phyloP scores from a whole-genome alignment of 2,113 vertebrate genomes.

The Pseudorectes ferrugineus region DNA sequence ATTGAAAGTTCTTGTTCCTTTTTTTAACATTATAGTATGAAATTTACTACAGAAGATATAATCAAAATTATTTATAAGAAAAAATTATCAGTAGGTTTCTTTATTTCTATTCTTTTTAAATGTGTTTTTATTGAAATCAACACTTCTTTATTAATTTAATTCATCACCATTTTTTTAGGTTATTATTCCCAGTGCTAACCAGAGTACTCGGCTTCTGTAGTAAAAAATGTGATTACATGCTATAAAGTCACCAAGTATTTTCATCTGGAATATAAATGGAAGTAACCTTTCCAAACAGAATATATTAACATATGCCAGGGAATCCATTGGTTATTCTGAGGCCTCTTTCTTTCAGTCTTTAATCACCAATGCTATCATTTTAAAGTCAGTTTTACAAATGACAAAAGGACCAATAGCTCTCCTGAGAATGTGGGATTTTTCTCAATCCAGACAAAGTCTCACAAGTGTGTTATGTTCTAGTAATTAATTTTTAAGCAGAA shows the following conservation, averaged over 20 bases:
- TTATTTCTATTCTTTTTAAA: neutral
- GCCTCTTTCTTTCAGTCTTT: conserved; percentile 6
- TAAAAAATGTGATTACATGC: neutral
- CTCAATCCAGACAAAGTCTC: neutral
- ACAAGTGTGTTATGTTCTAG: neutral
- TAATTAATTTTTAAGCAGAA: neutral
- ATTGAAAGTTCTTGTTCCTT: neutral
- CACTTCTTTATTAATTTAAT: neutral
- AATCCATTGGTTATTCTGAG: conserved; percentile 2
- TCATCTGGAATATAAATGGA: conserved; percentile 42
- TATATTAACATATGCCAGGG: conserved; percentile 26
- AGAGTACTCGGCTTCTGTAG: neutral
- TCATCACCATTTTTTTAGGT: neutral
- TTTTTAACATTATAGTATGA: neutral
- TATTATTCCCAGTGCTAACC: neutral
- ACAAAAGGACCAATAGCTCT: neutral
- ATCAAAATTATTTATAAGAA: neutral
- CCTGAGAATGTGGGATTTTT: neutral
- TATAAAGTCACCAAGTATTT: conserved; percentile 16
- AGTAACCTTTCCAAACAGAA: conserved; percentile 54
- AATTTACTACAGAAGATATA: neutral
- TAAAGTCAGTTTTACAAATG: neutral
- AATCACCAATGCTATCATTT: conserved; percentile 31
- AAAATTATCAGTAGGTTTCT: neutral
- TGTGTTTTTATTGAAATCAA: neutral